Evolutionary conservation across 1,140 invertebrate genomes (phyloP), one percentile per base, ranked within the genome.

Genomic region (Trinorchestia longiramus): DNA sequence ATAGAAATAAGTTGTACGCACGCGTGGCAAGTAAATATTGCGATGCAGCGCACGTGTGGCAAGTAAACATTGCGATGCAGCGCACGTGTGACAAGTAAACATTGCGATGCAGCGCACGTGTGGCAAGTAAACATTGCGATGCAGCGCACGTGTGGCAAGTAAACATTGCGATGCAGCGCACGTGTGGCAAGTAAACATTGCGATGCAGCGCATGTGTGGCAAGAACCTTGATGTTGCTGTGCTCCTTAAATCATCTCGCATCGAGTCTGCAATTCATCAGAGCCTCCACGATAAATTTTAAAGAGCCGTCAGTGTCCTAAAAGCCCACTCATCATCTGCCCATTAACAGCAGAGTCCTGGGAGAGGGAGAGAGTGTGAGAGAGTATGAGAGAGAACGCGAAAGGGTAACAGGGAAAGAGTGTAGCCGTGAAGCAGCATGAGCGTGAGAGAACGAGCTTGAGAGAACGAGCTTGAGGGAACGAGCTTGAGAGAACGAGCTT

Each of bases 271-370:
- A 94, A 94, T 94, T 94, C 92, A 94, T 94, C 92, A 94, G 92
- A 45, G 19, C 23, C 40, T 6, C 43, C 40, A 44, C 92, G 43
- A 94, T 94, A 94, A 94, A 94, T 94, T 94, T 45, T 91, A 47
- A 94, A 45, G 43, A 47, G 43, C 43, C 92, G 92, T 40, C 92
- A 94, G 43, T 94, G 43, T 47, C 44, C 92, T 94, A 94, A 94
- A 94, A 94, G 92, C 92, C 40, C 92, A 94, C 92, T 40, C 92
- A 94, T 94, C 92, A 94, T 94, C 92, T n/a, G 43, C 92, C 92
- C 44, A 94, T 94, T 94, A 94, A 43, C 92, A 47, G 44, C 90
- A 8, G 19, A 77, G 62, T 77, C 62, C 28, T 23, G 15, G 36
- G 15, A 77, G 62, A 11, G 36, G 1, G 62, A 77, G 28, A 77